Evolutionary conservation across 2,113 vertebrate species (phyloP).

Genomic region (Melanocharis versteri): DNA sequence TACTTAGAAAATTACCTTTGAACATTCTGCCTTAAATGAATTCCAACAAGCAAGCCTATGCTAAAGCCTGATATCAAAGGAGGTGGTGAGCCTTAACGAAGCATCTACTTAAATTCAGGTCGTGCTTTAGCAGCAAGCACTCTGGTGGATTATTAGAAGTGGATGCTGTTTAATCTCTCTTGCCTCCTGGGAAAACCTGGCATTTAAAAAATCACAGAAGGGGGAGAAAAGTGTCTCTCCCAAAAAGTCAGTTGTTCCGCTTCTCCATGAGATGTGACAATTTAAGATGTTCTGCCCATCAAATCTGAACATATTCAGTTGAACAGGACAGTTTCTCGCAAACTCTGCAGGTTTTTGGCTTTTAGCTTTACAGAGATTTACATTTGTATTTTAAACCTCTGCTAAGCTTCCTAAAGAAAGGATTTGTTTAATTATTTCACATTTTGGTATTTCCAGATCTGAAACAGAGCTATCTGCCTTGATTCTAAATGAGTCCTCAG

Average conservation of each 20-base stretch:
- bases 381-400: neutral
- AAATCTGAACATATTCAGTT: neutral
- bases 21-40: constrained; percentile 2
- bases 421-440: neutral
- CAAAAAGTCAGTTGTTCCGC: neutral
- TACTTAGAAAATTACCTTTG: neutral
- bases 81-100: constrained; percentile 13
- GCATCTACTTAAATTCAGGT: constrained; percentile 23
- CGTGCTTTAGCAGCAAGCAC: neutral
- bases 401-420: neutral
- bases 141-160: neutral
- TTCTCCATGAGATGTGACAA: neutral
- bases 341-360: neutral
- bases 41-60: neutral
- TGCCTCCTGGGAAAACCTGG: constrained; percentile 17
- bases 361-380: constrained; percentile 1
- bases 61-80: constrained; percentile 7
- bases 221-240: neutral
- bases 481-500: neutral
- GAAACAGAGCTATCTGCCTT: neutral
- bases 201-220: neutral
- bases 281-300: neutral
- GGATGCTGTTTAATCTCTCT: neutral
- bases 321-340: neutral
- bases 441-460: neutral